Base-by-base conservation (phyloP, 1,140 invertebrate genomes). In the Drosophila trapezifrons region DNA sequence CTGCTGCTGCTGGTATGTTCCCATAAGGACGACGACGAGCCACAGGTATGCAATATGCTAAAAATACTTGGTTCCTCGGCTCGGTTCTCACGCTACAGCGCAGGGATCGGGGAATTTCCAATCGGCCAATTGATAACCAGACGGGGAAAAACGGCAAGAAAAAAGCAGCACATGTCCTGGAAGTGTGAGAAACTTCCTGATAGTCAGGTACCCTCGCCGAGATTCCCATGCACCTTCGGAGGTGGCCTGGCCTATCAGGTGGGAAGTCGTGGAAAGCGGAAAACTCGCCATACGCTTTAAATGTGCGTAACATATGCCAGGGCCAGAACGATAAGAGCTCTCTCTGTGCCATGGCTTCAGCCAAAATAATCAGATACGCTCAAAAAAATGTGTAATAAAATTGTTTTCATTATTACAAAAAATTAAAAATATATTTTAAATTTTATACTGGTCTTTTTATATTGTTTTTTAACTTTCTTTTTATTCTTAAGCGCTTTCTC, bases 231-330 rank as follows among this genome's bases (percentile, higher is more conserved):
- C 70, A 32, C 40, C 55, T 32, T 32, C 15, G 17, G 51, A 70
- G 29, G 32, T 20, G n/a, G 35, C 37, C 45, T 70, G 18, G 35
- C 37, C 40, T 76, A 74, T 82, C 83, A 79, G 82, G 69, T 86
- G 76, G 43, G 52, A 45, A 56, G 46, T 27, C 64, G 45, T 43
- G 51, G 43, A 47, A 72, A 49, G 71, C 55, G 79, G 70, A 90
- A 90, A 90, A 85, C 63, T 90, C 67, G 79, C 71, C 87, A 90
- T 90, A 90, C 80, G 79, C 69, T 83, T 82, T 81, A 78, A 90
- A 90, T 90, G 87, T 90, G 87, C 87, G 57, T 80, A 86, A 86
- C 87, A 90, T 84, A 90, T 90, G 87, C 84, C 77, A 77, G 43
- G 35, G 54, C 85, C 80, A 74, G 55, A 49, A 81, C 78, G 83